Conservation (phyloP, 2,797 vertebrate species). For the Triplophysa bombifrons region DNA sequence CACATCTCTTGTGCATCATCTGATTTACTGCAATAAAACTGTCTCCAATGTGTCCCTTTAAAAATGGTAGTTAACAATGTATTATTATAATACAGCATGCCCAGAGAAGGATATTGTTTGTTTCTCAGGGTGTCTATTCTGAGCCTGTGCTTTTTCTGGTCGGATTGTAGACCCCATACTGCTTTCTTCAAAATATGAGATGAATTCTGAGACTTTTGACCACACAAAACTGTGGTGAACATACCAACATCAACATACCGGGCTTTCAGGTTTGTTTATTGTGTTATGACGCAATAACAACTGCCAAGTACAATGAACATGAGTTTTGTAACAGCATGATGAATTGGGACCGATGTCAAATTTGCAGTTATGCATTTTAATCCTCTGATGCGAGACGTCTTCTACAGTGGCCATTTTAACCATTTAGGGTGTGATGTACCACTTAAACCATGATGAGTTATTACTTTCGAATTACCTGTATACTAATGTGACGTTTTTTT, state of each 20-base stretch:
- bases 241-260: slow-evolving; percentile 42
- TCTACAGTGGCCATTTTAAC: background rate
- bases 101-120: slow-evolving; percentile 40
- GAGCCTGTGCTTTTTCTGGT: slow-evolving; percentile 54
- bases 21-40: slow-evolving; percentile 12
- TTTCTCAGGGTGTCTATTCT: slow-evolving; percentile 56
- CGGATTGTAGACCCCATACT: slow-evolving; percentile 50
- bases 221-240: slow-evolving; percentile 18
- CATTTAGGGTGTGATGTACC: background rate
- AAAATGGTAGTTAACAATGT: slow-evolving; percentile 5
- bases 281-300: slow-evolving; percentile 12
- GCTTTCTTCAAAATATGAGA: slow-evolving; percentile 49
- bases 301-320: slow-evolving; percentile 11
- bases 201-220: slow-evolving; percentile 47
- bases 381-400: background rate
- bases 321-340: background rate
- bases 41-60: slow-evolving; percentile 7
- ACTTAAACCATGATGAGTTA: background rate
- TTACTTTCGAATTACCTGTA: no score
- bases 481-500: background rate
- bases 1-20: background rate
- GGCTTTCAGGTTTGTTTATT: slow-evolving; percentile 9
- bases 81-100: slow-evolving; percentile 43
- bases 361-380: background rate
- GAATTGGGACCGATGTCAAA: background rate